Conservation (phyloP, 2,113 vertebrate genomes). For the Stegostoma tigrinum region DNA sequence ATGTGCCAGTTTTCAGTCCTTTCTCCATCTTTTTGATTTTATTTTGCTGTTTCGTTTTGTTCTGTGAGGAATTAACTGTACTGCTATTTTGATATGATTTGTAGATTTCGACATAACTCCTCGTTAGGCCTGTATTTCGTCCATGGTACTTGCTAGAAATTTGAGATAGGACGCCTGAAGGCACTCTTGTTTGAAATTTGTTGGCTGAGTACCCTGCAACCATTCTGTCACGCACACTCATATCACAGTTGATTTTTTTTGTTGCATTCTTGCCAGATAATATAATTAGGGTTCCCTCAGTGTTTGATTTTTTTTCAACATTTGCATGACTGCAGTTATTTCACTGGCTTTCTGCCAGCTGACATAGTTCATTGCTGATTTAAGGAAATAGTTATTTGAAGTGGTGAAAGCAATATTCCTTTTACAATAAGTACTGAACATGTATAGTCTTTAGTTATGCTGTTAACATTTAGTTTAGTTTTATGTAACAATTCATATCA, state of each 20-base stretch:
- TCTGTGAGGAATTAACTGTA: background rate
- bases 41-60: background rate
- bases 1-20: background rate
- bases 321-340: background rate
- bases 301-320: background rate
- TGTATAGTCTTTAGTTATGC: background rate
- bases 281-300: no score
- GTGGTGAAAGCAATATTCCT: background rate
- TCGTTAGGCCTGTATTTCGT: background rate
- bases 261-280: background rate
- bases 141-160: background rate
- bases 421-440: background rate
- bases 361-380: background rate
- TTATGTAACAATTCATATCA: background rate
- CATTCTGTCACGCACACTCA: background rate
- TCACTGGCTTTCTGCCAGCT: background rate
- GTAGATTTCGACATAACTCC: background rate
- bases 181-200: background rate
- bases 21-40: background rate
- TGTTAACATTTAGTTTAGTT: background rate
- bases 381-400: constrained; percentile 17
- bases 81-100: background rate
- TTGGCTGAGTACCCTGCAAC: background rate
- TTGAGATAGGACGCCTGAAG: background rate
- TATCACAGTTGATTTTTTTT: background rate